Evolutionary conservation across 2,888 invertebrate species (phyloP).

Genomic region (Platypus cylindrus): DNA sequence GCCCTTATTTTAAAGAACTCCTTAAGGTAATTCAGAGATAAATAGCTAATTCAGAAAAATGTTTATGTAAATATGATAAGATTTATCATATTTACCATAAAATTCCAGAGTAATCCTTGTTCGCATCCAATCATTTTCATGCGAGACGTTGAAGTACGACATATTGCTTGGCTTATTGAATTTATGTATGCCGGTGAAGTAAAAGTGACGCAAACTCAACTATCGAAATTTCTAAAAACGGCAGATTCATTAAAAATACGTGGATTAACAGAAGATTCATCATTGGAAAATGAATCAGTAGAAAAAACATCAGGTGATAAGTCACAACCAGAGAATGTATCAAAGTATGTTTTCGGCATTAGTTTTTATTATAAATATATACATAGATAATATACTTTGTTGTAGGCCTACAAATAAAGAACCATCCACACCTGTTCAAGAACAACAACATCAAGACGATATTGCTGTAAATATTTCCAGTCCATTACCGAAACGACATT

Average conservation of each 20-base stretch:
- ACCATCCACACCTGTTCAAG: no score
- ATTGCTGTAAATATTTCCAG: constrained; percentile 19
- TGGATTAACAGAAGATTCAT: constrained; percentile 58
- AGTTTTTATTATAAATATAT: no score
- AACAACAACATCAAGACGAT: no score
- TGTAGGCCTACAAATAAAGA: no score
- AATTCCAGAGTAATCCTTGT: constrained; percentile 67
- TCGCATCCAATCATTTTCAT: constrained; percentile 77
- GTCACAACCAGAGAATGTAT: constrained; percentile 21
- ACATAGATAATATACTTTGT: no score
- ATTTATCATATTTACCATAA: neutral
- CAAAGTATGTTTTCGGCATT: constrained; percentile 9
- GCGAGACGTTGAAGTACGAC: constrained; percentile 69
- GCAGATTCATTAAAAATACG: constrained; percentile 69
- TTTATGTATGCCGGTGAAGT: constrained; percentile 82
- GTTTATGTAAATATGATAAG: neutral
- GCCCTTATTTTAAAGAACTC: constrained; percentile 77
- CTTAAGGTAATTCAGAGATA: constrained; percentile 53
- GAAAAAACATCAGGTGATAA: constrained; percentile 25
- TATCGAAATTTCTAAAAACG: constrained; percentile 61
- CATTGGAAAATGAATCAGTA: constrained; percentile 31
- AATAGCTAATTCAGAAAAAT: neutral
- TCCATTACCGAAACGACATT: constrained; percentile 27
- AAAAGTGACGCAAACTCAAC: constrained; percentile 66
- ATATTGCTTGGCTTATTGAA: constrained; percentile 64